phyloP scores from a whole-genome alignment of 1,140 invertebrate genomes.

The Drosophila virilis region DNA sequence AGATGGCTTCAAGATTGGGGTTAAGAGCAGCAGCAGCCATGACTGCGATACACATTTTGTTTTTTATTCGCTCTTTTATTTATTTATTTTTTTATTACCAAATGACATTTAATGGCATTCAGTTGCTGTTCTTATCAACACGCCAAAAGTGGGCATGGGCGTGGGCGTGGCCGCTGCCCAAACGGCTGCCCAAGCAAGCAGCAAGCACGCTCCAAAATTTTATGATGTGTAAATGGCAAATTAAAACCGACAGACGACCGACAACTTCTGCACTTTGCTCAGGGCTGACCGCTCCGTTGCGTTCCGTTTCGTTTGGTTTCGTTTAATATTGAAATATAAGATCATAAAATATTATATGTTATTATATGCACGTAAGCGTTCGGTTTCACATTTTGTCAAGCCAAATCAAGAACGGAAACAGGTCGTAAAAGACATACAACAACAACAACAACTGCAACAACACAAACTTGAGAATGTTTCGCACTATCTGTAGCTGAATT shows the following conservation, averaged over 20 bases:
- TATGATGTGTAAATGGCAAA: slow-evolving; percentile 60
- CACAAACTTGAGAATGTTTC: slow-evolving; percentile 47
- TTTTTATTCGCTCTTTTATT: background rate
- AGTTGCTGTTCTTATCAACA: background rate
- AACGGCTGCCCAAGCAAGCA: background rate
- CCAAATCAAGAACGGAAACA: slow-evolving; percentile 35
- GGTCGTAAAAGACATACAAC: slow-evolving; percentile 44
- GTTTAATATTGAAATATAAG: slow-evolving; percentile 41
- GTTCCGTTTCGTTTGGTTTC: background rate
- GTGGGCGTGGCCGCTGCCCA: slow-evolving; percentile 9
- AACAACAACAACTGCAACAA: slow-evolving; percentile 28
- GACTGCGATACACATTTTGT: background rate
- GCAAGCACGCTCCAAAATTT: slow-evolving; percentile 32
- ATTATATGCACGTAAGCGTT: slow-evolving; percentile 46
- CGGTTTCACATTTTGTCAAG: slow-evolving; percentile 3
- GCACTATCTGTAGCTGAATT: slow-evolving; percentile 38
- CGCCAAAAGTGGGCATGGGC: too few relatives aligned
- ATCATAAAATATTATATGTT: slow-evolving; percentile 46
- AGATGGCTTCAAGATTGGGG: slow-evolving; percentile 1
- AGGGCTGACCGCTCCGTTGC: slow-evolving; percentile 13
- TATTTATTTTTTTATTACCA: background rate
- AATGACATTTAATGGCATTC: slow-evolving; percentile 14
- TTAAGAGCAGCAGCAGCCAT: slow-evolving; percentile 2
- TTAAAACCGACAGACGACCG: slow-evolving; percentile 38
- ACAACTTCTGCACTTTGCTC: background rate